Evolutionary conservation across 2,797 vertebrate species (phyloP).

Genomic region (Enteromius viviparus): DNA sequence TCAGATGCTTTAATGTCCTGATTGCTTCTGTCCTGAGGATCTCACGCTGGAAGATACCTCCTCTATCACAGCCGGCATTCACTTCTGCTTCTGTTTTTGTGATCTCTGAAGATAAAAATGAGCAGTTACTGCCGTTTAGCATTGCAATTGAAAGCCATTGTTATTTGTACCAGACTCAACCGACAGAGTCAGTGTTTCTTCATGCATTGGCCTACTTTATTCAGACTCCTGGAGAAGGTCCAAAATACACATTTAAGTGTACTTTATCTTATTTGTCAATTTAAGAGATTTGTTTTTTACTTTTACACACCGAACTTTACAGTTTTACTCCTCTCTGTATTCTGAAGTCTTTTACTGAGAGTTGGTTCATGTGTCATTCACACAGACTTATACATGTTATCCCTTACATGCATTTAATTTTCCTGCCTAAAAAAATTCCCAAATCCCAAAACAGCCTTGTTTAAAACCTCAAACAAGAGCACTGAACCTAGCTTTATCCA

Average conservation of each 20-base stretch:
- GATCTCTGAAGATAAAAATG: neutral
- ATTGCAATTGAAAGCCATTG: neutral
- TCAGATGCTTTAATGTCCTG: neutral
- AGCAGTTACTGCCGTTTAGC: no score
- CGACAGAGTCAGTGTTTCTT: neutral
- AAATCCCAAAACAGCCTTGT: neutral
- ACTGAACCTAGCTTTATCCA: no score
- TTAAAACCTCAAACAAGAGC: neutral
- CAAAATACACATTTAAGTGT: neutral
- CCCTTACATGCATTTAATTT: neutral
- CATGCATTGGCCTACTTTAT: neutral
- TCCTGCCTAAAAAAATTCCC: neutral
- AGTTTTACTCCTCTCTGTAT: neutral
- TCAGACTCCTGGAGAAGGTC: neutral
- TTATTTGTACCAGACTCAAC: slow-evolving; percentile 10
- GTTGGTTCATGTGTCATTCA: no score
- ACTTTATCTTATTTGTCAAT: no score
- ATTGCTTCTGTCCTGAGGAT: slow-evolving; percentile 11
- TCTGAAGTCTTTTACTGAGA: neutral
- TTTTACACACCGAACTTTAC: neutral
- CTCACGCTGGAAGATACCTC: slow-evolving; percentile 34
- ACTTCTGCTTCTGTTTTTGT: slow-evolving; percentile 22
- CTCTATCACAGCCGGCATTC: slow-evolving; percentile 31
- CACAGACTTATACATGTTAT: neutral
- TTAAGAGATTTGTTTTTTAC: no score